These are phyloP conservation scores for Microplitis manilae DNA, from an alignment of 2,888 invertebrate genomes.

Conservation along the genomic window DNA sequence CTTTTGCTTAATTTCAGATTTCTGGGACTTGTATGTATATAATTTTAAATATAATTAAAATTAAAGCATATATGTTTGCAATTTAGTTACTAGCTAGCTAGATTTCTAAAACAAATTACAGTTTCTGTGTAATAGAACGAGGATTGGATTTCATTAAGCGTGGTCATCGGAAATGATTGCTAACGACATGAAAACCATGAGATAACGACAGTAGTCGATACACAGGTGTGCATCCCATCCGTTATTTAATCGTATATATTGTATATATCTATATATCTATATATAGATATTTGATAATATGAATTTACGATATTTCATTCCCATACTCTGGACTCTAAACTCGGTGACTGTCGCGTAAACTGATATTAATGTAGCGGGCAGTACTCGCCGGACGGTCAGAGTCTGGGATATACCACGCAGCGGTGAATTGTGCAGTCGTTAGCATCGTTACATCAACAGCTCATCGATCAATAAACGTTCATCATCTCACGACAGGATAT, in stretches of 20 bases:
- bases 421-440: constrained; percentile 26
- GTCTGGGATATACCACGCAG: not conserved
- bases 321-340: constrained; percentile 25
- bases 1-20: no score
- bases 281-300: constrained; percentile 48
- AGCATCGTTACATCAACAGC: constrained; percentile 18
- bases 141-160: constrained; percentile 27
- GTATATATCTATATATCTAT: constrained; percentile 17
- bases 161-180: constrained; percentile 24
- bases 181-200: constrained; percentile 39
- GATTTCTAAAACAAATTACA: constrained; percentile 18
- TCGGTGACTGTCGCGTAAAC: constrained; percentile 51
- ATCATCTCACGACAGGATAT: constrained; percentile 21
- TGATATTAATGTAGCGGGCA: constrained; percentile 49
- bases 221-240: constrained; percentile 47
- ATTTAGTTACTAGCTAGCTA: not conserved
- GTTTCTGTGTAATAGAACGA: not conserved
- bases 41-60: not conserved
- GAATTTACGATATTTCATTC: constrained; percentile 54
- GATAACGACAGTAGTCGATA: constrained; percentile 33
- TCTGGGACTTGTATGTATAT: not conserved
- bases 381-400: not conserved
- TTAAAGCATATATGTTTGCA: not conserved
- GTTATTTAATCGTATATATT: no score
- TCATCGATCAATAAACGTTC: constrained; percentile 34